Evolutionary conservation across 2,113 vertebrate genomes (phyloP).

Genomic region (Anguilla rostrata): DNA sequence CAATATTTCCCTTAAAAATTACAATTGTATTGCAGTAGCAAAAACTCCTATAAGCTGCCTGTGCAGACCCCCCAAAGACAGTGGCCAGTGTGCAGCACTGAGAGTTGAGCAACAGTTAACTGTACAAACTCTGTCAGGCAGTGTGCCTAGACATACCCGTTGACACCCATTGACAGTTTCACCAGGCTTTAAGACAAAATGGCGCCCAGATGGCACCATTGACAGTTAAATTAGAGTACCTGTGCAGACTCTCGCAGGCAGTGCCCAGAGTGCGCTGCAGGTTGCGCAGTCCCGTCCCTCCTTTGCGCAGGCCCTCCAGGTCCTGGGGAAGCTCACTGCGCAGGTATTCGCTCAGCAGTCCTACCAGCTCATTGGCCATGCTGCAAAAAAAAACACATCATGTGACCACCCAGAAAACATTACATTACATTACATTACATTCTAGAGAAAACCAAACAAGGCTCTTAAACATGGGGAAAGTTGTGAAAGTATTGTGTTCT

Average conservation of each 20-base stretch:
- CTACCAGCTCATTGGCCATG: constrained; percentile 65
- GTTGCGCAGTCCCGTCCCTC: constrained; percentile 67
- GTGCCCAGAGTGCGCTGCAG: constrained; percentile 69
- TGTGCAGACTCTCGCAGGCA: constrained; percentile 74
- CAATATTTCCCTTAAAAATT: not conserved
- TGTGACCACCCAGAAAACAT: not conserved
- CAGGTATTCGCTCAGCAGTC: constrained; percentile 77
- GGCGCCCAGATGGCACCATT: not conserved
- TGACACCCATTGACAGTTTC: too few relatives aligned
- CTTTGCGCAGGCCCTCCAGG: constrained; percentile 70
- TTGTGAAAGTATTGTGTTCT: not conserved
- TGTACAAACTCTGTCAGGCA: too few relatives aligned
- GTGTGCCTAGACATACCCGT: too few relatives aligned
- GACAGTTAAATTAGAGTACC: constrained; percentile 48
- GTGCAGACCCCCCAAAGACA: too few relatives aligned
- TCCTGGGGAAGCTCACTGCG: constrained; percentile 73
- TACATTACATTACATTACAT: too few relatives aligned
- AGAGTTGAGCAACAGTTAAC: too few relatives aligned
- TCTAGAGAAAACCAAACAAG: not conserved
- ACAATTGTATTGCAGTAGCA: too few relatives aligned
- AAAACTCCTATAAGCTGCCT: too few relatives aligned
- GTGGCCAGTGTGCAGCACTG: too few relatives aligned
- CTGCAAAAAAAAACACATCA: constrained; percentile 45
- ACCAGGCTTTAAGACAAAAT: too few relatives aligned
- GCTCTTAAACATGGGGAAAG: not conserved